Percentiles rank a stretch among this genome's conserved stretches.
Evolutionary conservation across 2,797 vertebrate genomes (phyloP).

Genomic region (Hyperoplus immaculatus): DNA sequence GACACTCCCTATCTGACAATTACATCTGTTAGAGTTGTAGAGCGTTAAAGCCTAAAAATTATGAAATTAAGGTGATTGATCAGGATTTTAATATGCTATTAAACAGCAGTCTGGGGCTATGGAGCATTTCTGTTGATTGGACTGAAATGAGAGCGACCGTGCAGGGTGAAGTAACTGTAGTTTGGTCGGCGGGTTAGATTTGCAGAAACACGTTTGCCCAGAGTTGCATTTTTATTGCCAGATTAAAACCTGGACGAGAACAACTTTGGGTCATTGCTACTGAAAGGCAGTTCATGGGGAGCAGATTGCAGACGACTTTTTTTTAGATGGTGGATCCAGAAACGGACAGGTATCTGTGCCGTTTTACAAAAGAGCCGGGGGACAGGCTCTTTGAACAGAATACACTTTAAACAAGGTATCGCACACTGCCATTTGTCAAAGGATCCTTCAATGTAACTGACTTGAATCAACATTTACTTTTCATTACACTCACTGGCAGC

Average conservation of each 20-base stretch:
- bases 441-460: constrained; percentile 49
- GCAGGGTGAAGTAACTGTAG: constrained; percentile 68
- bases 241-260: constrained; percentile 74
- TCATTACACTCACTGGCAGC: constrained; percentile 69
- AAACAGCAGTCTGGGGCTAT: constrained; percentile 82
- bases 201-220: constrained; percentile 67
- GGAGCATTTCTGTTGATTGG: constrained; percentile 84
- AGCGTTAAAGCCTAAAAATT: constrained; percentile 88
- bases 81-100: constrained; percentile 87
- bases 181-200: constrained; percentile 76
- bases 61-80: constrained; percentile 90
- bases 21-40: constrained; percentile 87
- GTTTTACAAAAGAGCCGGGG: constrained; percentile 19
- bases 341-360: constrained; percentile 36
- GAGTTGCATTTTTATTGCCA: constrained; percentile 73
- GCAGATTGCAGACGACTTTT: constrained; percentile 41
- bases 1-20: constrained; percentile 84
- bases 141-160: constrained; percentile 77
- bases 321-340: constrained; percentile 36
- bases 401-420: constrained; percentile 50
- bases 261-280: constrained; percentile 70
- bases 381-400: constrained; percentile 13
- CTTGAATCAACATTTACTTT: constrained; percentile 79
- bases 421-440: constrained; percentile 40
- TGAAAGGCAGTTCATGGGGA: constrained; percentile 55